A percentile compares a stretch with the other conserved stretches of the same genome.
Evolutionary conservation across 2,888 invertebrate species (phyloP).

Genomic region (Tachina lurida): DNA sequence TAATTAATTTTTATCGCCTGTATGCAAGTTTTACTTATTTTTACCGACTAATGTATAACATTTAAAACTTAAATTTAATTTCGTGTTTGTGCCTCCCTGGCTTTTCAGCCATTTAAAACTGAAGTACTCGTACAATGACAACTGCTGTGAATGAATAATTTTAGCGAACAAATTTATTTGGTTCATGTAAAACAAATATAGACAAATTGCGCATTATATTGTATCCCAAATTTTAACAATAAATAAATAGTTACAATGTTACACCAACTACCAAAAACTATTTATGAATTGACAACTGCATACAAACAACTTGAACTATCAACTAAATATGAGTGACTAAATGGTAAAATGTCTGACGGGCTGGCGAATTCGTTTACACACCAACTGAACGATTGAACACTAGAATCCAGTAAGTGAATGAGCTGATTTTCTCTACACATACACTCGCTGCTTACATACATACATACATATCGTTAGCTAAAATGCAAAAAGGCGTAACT

Average conservation of each 20-base stretch:
- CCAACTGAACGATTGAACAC: constrained; percentile 35
- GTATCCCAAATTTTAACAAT: constrained; percentile 48
- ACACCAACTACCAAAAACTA: constrained; percentile 54
- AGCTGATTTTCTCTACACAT: background rate
- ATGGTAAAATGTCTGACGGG: background rate
- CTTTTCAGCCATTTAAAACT: constrained; percentile 28
- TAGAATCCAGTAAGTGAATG: constrained; percentile 12
- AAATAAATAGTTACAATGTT: constrained; percentile 59
- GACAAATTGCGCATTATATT: constrained; percentile 67
- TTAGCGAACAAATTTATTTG: constrained; percentile 42
- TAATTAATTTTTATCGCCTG: no score
- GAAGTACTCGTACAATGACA: constrained; percentile 23
- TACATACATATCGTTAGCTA: no score
- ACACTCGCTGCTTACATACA: background rate
- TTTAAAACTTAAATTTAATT: no score
- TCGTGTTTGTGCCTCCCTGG: constrained; percentile 10
- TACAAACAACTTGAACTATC: constrained; percentile 23
- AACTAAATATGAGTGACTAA: constrained; percentile 37
- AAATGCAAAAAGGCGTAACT: no score
- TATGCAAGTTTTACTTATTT: no score
- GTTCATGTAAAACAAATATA: constrained; percentile 55
- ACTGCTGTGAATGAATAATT: constrained; percentile 29
- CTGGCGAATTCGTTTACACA: background rate
- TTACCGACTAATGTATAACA: no score
- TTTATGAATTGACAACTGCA: constrained; percentile 55